phyloP scores from a whole-genome alignment of 2,888 invertebrate species.

The Muschampia plurimacula region DNA sequence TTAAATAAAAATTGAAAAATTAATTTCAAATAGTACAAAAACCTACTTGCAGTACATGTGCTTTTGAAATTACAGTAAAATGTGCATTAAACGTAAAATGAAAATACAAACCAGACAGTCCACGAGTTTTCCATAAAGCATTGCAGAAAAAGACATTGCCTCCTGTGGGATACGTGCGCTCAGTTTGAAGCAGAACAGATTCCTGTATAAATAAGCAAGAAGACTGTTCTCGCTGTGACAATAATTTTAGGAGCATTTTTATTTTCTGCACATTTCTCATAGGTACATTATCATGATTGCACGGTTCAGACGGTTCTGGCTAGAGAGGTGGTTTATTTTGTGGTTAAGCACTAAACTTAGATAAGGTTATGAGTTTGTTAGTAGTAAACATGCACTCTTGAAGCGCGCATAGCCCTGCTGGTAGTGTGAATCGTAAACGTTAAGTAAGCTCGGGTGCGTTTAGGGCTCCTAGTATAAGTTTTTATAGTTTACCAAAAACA shows the following conservation, averaged over 20 bases:
- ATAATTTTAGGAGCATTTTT: slow-evolving; percentile 28
- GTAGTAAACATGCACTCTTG: too few relatives aligned
- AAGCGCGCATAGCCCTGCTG: too few relatives aligned
- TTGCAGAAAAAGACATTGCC: slow-evolving; percentile 12
- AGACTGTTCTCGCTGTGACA: slow-evolving; percentile 18
- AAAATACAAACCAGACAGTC: slow-evolving; percentile 6
- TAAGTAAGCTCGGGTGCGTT: too few relatives aligned
- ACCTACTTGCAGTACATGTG: neutral
- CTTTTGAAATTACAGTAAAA: neutral
- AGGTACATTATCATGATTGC: slow-evolving; percentile 21
- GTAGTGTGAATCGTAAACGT: too few relatives aligned
- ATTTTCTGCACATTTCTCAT: slow-evolving; percentile 22
- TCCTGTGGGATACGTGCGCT: slow-evolving; percentile 26
- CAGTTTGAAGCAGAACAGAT: slow-evolving; percentile 30
- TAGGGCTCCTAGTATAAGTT: too few relatives aligned
- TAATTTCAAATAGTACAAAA: too few relatives aligned
- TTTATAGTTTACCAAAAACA: too few relatives aligned
- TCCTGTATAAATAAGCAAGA: slow-evolving; percentile 31
- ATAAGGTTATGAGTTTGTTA: too few relatives aligned
- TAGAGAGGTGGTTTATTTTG: slow-evolving; percentile 4
- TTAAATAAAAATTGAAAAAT: too few relatives aligned
- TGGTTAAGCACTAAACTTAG: neutral
- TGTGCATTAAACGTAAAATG: neutral
- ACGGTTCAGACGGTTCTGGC: neutral
- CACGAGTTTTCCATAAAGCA: slow-evolving; percentile 23